Evolutionary conservation across 2,113 vertebrate species (phyloP).

Genomic region (Phyllopteryx taeniolatus): DNA sequence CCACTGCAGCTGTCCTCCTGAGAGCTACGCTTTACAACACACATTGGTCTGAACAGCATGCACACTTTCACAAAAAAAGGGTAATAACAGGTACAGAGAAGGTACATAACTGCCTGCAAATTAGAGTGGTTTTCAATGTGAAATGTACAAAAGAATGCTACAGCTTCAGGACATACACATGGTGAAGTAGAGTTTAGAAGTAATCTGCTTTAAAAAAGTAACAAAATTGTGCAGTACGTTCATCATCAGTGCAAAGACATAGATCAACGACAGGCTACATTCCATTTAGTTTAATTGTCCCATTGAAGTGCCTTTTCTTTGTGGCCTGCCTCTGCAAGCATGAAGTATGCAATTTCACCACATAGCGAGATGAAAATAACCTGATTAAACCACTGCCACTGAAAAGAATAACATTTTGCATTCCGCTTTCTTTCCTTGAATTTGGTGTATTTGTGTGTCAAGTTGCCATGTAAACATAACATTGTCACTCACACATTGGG

Average conservation of each 20-base stretch:
- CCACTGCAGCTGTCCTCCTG: constrained; percentile 70
- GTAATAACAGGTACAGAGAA: background rate
- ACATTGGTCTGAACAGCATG: constrained; percentile 1
- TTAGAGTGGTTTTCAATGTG: background rate
- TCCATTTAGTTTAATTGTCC: constrained; percentile 20
- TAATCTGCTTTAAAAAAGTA: background rate
- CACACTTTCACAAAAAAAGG: background rate
- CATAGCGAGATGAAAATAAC: constrained; percentile 56
- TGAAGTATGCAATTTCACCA: constrained; percentile 36
- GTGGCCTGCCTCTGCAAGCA: constrained; percentile 52
- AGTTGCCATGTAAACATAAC: constrained; percentile 80
- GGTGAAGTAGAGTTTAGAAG: background rate
- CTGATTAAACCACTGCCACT: constrained; percentile 64
- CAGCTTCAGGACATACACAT: background rate
- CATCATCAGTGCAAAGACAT: background rate
- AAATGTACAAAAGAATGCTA: background rate
- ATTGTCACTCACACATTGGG: constrained; percentile 60
- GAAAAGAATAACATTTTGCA: constrained; percentile 58
- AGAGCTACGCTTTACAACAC: constrained; percentile 55
- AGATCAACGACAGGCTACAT: constrained; percentile 3
- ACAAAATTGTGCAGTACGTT: background rate
- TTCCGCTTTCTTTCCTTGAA: constrained; percentile 66
- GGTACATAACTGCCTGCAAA: constrained; percentile 7
- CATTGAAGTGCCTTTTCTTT: constrained; percentile 30
- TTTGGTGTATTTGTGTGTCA: constrained; percentile 75